Evolutionary conservation across 2,888 invertebrate species (phyloP).

Genomic region (Orgyia antiqua): DNA sequence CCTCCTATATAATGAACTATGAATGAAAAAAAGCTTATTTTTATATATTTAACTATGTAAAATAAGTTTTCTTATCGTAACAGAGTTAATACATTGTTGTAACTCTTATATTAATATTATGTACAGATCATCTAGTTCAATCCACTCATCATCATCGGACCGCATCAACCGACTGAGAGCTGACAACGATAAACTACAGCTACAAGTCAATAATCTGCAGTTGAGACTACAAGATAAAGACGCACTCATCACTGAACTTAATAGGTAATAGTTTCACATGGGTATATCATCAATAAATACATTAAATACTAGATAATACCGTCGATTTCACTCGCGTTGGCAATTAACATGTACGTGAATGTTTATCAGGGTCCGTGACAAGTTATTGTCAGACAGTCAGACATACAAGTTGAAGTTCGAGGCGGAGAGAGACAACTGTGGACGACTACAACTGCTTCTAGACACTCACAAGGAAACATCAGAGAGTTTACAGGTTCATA

Average conservation of each 20-base stretch:
- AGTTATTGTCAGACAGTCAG: conserved; percentile 64
- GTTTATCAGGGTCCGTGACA: conserved; percentile 71
- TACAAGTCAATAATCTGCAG: conserved; percentile 56
- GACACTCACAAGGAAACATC: conserved; percentile 78
- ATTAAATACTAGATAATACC: too few species aligned
- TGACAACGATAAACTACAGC: conserved; percentile 52
- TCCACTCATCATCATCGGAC: conserved; percentile 60
- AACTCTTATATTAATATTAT: background rate
- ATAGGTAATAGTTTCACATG: conserved; percentile 41
- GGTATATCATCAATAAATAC: too few species aligned
- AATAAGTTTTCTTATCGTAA: too few species aligned
- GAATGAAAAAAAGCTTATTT: too few species aligned
- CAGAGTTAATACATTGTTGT: background rate
- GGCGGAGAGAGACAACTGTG: conserved; percentile 70
- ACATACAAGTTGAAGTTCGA: conserved; percentile 64
- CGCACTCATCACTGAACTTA: conserved; percentile 63
- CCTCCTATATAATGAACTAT: too few species aligned
- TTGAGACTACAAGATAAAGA: conserved; percentile 61
- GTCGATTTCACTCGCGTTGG: too few species aligned
- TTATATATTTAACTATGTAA: too few species aligned
- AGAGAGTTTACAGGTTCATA: conserved; percentile 64
- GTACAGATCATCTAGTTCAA: conserved; percentile 54
- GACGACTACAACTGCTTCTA: conserved; percentile 75
- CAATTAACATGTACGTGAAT: too few species aligned
- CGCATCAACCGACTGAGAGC: conserved; percentile 41